Evolutionary conservation across 2,797 vertebrate genomes (phyloP), one percentile per base, ranked within the genome.

Genomic region (Remorina albescens): DNA sequence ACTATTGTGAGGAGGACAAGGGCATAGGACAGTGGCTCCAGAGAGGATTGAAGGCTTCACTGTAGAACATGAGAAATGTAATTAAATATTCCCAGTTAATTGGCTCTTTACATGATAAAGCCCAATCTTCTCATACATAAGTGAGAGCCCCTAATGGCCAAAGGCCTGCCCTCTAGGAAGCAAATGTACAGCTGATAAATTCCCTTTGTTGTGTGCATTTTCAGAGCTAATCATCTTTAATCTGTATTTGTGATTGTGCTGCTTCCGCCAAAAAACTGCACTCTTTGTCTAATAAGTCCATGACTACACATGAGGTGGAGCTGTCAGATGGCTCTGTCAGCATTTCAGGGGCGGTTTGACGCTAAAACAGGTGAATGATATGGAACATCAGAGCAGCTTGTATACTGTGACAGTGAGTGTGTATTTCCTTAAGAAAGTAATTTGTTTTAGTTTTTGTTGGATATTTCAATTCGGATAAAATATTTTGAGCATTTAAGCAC

Each of bases 101-200:
- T 93, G 88, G 84, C 82, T 91, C 91, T 92, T 89, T 91, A 87
- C 85, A 89, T 88, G 86, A 91, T 91, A 92, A 91, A 88, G 86
- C 89, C 83, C 86, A 89, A 88, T 90, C 89, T 80, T 78, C 81
- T 85, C 85, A 91, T 89, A 85, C 74, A 81, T 87, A 84, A 87
- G 78, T 74, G 79, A 90, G 83, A 88, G 85, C 47, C 86, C 86
- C 80, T 82, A 53, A 75, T 82, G 65, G 86, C 91, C 86, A 80
- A 79, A 80, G 86, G 91, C 84, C 76, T 82, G 55, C 72, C 88
- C 89, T 69, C 11, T 74, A 83, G 91, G 77, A 89, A 87, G 53
- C 72, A 86, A 86, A 88, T 82, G 78, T 30, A 53, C 75, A 83
- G 86, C 80, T 84, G 80, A 77, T 61, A 60, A 69, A 77, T 80